Base-by-base conservation (phyloP, 1,140 invertebrate species). In the Dufourea novaeangliae region DNA sequence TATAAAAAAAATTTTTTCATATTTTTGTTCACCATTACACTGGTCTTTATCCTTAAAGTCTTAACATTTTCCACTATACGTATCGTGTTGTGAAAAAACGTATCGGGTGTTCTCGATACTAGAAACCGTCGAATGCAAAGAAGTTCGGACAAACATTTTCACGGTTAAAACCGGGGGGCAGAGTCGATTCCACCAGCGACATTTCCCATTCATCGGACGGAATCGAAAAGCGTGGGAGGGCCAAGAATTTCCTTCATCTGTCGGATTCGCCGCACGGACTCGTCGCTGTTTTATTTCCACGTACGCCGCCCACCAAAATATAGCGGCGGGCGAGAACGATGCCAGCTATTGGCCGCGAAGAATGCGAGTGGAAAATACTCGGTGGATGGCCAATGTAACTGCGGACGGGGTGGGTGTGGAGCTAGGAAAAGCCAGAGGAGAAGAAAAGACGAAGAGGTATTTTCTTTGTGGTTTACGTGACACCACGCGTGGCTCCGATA, bases 381-480 rank as follows among this genome's bases (percentile, higher is more conserved):
- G 41, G 59, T 32, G 56, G 62, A 71, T 69, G 70, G 64, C 62
- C 71, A 73, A 39, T 57, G 74, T 69, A 83, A 86, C 77, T 64
- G 80, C 72, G 46, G n/a, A n/a, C n/a, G 50, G 71, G 73, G 68
- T n/a, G 59, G 34, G n/a, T n/a, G n/a, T 70, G 83, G 76, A 78
- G 79, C 71, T 56, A n/a, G n/a, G 84, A 80, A 11, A 66, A 56
- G 69, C 52, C 29, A 73, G 82, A 86, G 82, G 71, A 72, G 83
- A 86, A 79, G 61, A 77, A n/a, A 81, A 86, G 85, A 85, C 73
- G 80, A 68, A 86, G 86, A 84, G 78, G 77, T 90, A 87, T 90
- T 90, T 90, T 90, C 85, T 89, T 88, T 88, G 82, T 3, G 87
- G 88, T 91, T 91, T 89, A 90, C 86, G 85, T 87, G 88, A 90